phyloP scores from a whole-genome alignment of 2,888 invertebrate genomes.

The Cetonia aurata region DNA sequence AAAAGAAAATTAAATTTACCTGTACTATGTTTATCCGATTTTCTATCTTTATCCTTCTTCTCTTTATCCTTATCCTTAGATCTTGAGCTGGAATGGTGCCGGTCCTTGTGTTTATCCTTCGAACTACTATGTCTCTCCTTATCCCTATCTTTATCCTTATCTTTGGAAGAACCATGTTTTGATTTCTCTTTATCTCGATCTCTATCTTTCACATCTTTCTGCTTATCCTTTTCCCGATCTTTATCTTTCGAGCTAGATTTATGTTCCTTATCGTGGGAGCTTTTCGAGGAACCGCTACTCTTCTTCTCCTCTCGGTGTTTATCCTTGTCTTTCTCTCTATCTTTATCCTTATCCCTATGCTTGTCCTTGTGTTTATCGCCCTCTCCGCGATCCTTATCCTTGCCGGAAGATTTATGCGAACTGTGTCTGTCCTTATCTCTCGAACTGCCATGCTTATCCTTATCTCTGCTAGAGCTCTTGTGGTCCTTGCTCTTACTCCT shows the following conservation, averaged over 20 bases:
- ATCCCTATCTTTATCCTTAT: constrained; percentile 61
- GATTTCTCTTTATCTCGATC: constrained; percentile 28
- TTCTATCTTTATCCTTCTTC: constrained; percentile 61
- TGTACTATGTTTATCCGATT: constrained; percentile 51
- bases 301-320: constrained; percentile 62
- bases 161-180: constrained; percentile 50
- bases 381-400: constrained; percentile 63
- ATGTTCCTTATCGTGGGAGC: constrained; percentile 60
- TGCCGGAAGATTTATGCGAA: constrained; percentile 68
- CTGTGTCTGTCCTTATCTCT: constrained; percentile 61
- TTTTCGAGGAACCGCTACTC: constrained; percentile 64
- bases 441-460: constrained; percentile 60
- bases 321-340: constrained; percentile 61
- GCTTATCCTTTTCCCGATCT: constrained; percentile 64
- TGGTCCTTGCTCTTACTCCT: constrained; percentile 73
- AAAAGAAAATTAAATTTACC: constrained; percentile 49
- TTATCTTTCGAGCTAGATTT: constrained; percentile 62
- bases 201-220: constrained; percentile 49
- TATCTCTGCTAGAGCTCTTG: constrained; percentile 72
- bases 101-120: constrained; percentile 61
- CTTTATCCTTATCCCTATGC: constrained; percentile 62
- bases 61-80: constrained; percentile 71
- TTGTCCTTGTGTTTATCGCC: constrained; percentile 58
- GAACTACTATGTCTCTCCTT: constrained; percentile 55
- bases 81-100: constrained; percentile 64